Evolutionary conservation across 2,888 invertebrate genomes (phyloP).

Genomic region (Cheilosia scutellata): DNA sequence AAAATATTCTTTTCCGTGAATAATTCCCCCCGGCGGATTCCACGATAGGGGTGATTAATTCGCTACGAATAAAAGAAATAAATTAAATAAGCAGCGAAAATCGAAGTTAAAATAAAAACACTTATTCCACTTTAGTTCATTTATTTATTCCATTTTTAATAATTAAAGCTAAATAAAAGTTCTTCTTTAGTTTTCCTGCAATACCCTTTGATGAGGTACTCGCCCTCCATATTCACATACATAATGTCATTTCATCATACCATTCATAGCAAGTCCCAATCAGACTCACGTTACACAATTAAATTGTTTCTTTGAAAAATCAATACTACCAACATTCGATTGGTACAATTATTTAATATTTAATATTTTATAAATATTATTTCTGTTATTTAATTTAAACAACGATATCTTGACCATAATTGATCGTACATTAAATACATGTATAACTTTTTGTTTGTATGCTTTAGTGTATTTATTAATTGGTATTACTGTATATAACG

Average conservation of each 20-base stretch:
- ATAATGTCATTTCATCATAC: constrained; percentile 14
- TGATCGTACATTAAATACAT: constrained; percentile 27
- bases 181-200: not conserved
- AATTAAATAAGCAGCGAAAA: not conserved
- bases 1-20: no score
- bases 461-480: constrained; percentile 9
- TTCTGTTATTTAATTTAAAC: constrained; percentile 57
- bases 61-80: no score
- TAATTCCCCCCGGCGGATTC: no score
- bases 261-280: constrained; percentile 19
- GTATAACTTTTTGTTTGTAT: constrained; percentile 12
- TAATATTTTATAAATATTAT: constrained; percentile 52
- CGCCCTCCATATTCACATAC: constrained; percentile 13
- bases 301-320: constrained; percentile 40
- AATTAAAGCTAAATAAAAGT: constrained; percentile 53
- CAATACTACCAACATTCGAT: constrained; percentile 11
- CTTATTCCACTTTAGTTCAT: constrained; percentile 10
- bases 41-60: no score
- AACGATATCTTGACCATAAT: constrained; percentile 51
- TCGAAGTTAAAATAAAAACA: not conserved
- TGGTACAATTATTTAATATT: constrained; percentile 32
- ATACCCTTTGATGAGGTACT: not conserved
- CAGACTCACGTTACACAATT: constrained; percentile 25
- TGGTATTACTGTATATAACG: constrained; percentile 34
- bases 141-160: constrained; percentile 46